These are phyloP conservation scores for Apis cerana DNA, from an alignment of 1,140 invertebrate species.

Conservation along the genomic window DNA sequence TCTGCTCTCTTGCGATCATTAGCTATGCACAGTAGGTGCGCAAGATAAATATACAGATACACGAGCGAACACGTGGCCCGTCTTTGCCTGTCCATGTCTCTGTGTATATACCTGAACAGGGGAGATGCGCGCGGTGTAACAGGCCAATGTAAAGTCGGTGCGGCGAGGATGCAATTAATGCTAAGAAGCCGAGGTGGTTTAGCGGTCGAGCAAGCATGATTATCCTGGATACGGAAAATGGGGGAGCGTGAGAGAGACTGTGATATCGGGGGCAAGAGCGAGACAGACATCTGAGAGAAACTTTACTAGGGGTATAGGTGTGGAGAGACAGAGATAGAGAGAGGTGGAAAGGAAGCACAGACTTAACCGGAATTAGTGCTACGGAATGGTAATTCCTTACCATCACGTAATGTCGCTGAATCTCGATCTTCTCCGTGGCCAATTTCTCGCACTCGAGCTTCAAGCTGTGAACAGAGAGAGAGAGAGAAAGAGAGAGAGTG, in stretches of 20 bases:
- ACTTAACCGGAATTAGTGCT: conserved; percentile 60
- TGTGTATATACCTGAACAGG: conserved; percentile 18
- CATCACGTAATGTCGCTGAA: conserved; percentile 99
- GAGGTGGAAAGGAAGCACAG: conserved; percentile 43
- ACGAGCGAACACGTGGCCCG: background rate
- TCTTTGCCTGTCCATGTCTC: too few relatives aligned
- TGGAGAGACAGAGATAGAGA: conserved; percentile 7
- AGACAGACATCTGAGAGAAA: too few relatives aligned
- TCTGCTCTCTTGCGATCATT: conserved; percentile 60
- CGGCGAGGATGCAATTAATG: conserved; percentile 78
- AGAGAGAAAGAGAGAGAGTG: background rate
- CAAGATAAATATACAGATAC: conserved; percentile 42
- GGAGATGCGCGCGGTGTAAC: conserved; percentile 48
- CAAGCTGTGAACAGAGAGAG: conserved; percentile 83
- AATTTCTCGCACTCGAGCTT: conserved; percentile 98
- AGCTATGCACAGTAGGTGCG: conserved; percentile 60
- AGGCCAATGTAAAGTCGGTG: conserved; percentile 68
- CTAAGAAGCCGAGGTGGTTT: conserved; percentile 77
- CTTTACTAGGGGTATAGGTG: too few relatives aligned
- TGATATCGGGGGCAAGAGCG: too few relatives aligned
- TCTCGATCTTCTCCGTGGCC: conserved; percentile 98
- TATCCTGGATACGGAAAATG: conserved; percentile 66
- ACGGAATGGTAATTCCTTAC: conserved; percentile 84
- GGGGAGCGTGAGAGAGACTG: conserved; percentile 32
- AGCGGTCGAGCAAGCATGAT: conserved; percentile 75